Conservation (phyloP, 2,113 vertebrate species). For the Clarias gariepinus region DNA sequence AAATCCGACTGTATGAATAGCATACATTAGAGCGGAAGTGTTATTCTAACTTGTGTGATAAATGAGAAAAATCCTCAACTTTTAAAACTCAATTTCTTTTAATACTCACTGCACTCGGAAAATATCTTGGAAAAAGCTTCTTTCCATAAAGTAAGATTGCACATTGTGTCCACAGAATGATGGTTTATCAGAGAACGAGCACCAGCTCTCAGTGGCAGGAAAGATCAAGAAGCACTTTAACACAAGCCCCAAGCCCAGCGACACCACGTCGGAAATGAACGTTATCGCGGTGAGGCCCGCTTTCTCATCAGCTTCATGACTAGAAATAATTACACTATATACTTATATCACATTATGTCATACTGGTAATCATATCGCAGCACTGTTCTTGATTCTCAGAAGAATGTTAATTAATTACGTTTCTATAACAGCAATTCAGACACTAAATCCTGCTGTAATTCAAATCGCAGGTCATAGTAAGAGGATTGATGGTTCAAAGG, state of each 20-base stretch:
- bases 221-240: constrained; percentile 99
- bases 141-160: background rate
- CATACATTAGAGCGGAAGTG: background rate
- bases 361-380: no score
- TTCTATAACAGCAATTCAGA: background rate
- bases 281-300: constrained; percentile 88
- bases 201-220: constrained; percentile 91
- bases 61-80: background rate
- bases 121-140: background rate
- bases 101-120: background rate
- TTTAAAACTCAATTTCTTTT: background rate
- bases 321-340: no score
- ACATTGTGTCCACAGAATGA: constrained; percentile 78
- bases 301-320: background rate
- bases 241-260: constrained; percentile 85
- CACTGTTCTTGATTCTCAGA: background rate
- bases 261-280: constrained; percentile 88
- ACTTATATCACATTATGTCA: background rate
- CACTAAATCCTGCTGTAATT: background rate
- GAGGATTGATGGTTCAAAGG: background rate
- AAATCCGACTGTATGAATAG: background rate
- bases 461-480: background rate
- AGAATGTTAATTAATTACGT: background rate
- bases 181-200: constrained; percentile 84
- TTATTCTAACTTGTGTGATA: background rate